Base-by-base conservation (phyloP, 2,888 invertebrate species). In the Chymomyza amoena region DNA sequence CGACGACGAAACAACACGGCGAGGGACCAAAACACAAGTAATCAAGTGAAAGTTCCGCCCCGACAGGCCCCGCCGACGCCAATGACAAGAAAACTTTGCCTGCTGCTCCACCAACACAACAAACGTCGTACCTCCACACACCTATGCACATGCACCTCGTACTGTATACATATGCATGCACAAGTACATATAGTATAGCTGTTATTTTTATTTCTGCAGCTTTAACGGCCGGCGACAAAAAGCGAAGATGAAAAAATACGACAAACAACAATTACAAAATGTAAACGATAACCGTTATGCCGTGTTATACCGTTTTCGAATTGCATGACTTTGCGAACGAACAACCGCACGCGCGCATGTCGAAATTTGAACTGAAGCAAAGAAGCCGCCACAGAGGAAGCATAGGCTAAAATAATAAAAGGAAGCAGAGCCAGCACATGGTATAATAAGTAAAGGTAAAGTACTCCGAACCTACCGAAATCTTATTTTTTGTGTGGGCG, bases 331-430 rank as follows among this genome's bases (percentile, higher is more conserved):
- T 6, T 28, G 28, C 28, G 28, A 28, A 28, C 51, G 57, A 50
- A 16, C 70, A 79, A 84, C 87, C 84, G 76, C 71, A 86, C 88
- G 76, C 80, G 87, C 79, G 75, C 70, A 75, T 72, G 73, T 81
- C 81, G 72, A 75, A 76, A 78, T 81, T 81, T 74, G 74, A 84
- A 84, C 84, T 84, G 87, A 75, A 63, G 18, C 71, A 67, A 68
- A 61, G 54, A 15, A 59, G 70, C 74, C 71, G 67, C 69, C 66
- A 73, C 69, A 72, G 59, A 68, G 51, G 54, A 50, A 63, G 32
- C 18, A 32, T 13, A 36, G 10, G 61, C 57, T 67, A 28, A n/a
- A n/a, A n/a, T 63, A 73, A 50, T 67, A 18, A 65, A 73, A 69
- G 56, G 69, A 54, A 66, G 57, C 52, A 65, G 64, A 66, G 45